Base-by-base conservation (phyloP, 1,140 invertebrate species). In the Chymomyza costata region DNA sequence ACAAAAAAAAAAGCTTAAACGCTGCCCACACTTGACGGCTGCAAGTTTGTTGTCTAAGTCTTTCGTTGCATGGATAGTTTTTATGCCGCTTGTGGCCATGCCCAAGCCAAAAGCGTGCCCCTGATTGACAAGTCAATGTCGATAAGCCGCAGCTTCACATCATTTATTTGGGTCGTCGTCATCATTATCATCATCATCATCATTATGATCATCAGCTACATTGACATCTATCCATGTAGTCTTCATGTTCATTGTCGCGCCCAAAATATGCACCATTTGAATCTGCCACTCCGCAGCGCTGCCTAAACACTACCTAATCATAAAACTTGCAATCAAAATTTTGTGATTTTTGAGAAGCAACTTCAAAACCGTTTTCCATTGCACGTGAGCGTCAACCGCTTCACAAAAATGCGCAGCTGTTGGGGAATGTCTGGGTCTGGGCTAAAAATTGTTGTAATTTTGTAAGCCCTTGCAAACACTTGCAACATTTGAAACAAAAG, bases 311-410 rank as follows among this genome's bases (percentile, higher is more conserved):
- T 2, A 7, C 17, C 49, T 35, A 44, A 49, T 28, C 39, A 15
- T 30, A 56, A n/a, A 56, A 49, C 53, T 49, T 35, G 51, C 51
- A 39, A 54, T 51, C 37, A 15, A 30, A 28, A 40, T 5, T 25
- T 25, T 25, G 3, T 25, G 3, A 3, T 25, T 25, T 8, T 25
- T 25, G 21, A 8, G 37, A 21, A 49, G 21, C 46, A 30, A 35
- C 44, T 31, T 8, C 40, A 43, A 30, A 21, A 50, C 11, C 37
- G 34, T 47, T 55, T 47, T 14, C 3, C 52, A 48, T 66, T 61
- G 65, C 65, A 68, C 52, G 55, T 43, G 58, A 68, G 65, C 56
- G 65, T 67, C 19, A 3, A 32, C n/a, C n/a, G n/a, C n/a, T n/a
- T n/a, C n/a, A n/a, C n/a, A n/a, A 40, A 34, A 54, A 52, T 52